Percentiles rank a stretch among this genome's conserved stretches.
Conservation (phyloP, 2,113 vertebrate genomes). For the Rallus limicola region DNA sequence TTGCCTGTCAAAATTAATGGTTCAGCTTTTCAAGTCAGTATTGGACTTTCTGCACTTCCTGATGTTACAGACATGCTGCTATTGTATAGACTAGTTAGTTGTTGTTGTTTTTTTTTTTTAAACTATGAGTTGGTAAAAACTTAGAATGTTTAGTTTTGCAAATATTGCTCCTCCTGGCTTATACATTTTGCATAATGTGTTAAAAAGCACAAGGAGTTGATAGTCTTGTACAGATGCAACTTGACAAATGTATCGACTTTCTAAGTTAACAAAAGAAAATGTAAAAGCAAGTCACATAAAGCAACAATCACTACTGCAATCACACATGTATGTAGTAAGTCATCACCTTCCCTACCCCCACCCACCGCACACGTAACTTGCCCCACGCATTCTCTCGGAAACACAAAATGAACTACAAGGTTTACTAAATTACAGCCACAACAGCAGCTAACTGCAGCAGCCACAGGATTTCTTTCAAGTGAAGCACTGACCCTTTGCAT, state of each 20-base stretch:
- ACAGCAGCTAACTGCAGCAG: constrained; percentile 81
- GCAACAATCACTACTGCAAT: constrained; percentile 76
- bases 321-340: constrained; percentile 64
- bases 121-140: constrained; percentile 61
- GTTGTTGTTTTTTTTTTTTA: constrained; percentile 10
- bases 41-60: constrained; percentile 46
- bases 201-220: constrained; percentile 64
- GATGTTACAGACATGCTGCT: constrained; percentile 59
- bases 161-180: constrained; percentile 71
- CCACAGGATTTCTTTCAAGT: constrained; percentile 76
- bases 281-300: constrained; percentile 76
- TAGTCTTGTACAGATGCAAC: constrained; percentile 50
- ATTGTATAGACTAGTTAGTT: constrained; percentile 55
- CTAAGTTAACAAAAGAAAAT: constrained; percentile 66
- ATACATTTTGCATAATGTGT: constrained; percentile 52
- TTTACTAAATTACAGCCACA: constrained; percentile 75
- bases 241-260: constrained; percentile 52
- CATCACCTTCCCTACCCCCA: constrained; percentile 36
- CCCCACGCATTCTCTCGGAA: constrained; percentile 80
- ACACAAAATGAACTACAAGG: constrained; percentile 78
- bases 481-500: constrained; percentile 48
- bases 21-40: constrained; percentile 53
- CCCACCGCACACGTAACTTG: constrained; percentile 70
- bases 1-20: constrained; percentile 47
- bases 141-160: constrained; percentile 50